phyloP scores from a whole-genome alignment of 2,888 invertebrate genomes.

The Agelastica alni region DNA sequence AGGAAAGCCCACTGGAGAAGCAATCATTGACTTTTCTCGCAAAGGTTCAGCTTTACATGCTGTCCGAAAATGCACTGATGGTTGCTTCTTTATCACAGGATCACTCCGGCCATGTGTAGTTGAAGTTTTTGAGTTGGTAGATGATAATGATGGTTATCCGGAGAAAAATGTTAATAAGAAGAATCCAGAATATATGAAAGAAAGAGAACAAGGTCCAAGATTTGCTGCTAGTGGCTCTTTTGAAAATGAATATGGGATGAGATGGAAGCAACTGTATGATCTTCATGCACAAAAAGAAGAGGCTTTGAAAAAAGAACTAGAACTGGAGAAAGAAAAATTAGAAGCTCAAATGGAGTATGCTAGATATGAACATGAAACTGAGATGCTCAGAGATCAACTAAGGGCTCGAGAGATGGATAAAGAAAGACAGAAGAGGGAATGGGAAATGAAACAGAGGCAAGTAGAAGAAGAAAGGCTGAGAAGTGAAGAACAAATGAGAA shows the following conservation, averaged over 20 bases:
- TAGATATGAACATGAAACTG: slow-evolving; percentile 89
- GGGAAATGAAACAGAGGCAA: slow-evolving; percentile 65
- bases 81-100: slow-evolving; percentile 82
- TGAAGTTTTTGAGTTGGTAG: slow-evolving; percentile 86
- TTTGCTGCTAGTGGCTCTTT: slow-evolving; percentile 88
- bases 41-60: slow-evolving; percentile 91
- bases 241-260: slow-evolving; percentile 94
- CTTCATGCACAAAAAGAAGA: slow-evolving; percentile 89
- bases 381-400: slow-evolving; percentile 87
- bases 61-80: slow-evolving; percentile 85
- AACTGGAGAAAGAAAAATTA: slow-evolving; percentile 88
- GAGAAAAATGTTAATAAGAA: slow-evolving; percentile 76
- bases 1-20: slow-evolving; percentile 95
- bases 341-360: slow-evolving; percentile 98
- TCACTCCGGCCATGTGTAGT: slow-evolving; percentile 92
- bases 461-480: slow-evolving; percentile 75
- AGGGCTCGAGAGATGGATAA: slow-evolving; percentile 84
- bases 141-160: slow-evolving; percentile 90
- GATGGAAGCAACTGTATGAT: slow-evolving; percentile 96
- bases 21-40: slow-evolving; percentile 93
- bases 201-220: slow-evolving; percentile 83
- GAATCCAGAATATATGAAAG: slow-evolving; percentile 75
- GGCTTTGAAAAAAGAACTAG: slow-evolving; percentile 85
- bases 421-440: slow-evolving; percentile 69
- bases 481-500: slow-evolving; percentile 64